Evolutionary conservation across 1,140 invertebrate genomes (phyloP), one percentile per base, ranked within the genome.

Genomic region (Zophobas morio): DNA sequence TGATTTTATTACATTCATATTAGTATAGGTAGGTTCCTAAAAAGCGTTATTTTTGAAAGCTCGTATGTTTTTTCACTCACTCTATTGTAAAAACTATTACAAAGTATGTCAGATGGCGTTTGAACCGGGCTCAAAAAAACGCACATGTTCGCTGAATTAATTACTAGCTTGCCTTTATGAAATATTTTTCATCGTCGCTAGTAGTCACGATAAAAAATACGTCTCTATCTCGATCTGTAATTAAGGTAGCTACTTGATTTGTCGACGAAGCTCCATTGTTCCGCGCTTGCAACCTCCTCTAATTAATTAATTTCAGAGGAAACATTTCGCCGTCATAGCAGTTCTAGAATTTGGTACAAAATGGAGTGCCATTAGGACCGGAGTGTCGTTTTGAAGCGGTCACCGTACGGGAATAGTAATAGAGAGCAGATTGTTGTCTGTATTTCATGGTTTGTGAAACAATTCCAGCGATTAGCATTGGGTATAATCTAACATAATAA

Each of bases 401-500:
- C 57, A 51, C 49, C n/a, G 49, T 51, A 34, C 32, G 2, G 35
- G 1, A 6, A 60, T 36, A 37, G 53, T 54, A 54, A 54, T 54
- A 66, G 37, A 66, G 60, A 46, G 60, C 37, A 66, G 42, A 39
- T 66, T 37, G 56, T 60, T 42, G 60, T 66, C 37, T 66, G 60
- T 46, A 66, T 66, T 66, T 39, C 60, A 40, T 39, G 60, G 60
- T 66, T 66, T 66, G 60, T 47, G 60, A 66, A 66, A 66, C 60
- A 66, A 66, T 66, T 66, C 60, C 60, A 32, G 60, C 60, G 60
- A 66, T 66, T 66, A 66, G 60, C 60, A 66, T 66, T 42, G n/a
- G 60, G 42, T 66, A 66, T 66, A 42, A 39, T 40, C 60, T 51
- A 40, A 2, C 60, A 42, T 66, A 66, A 66, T 66, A 66, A 66